phyloP scores from a whole-genome alignment of 2,797 vertebrate genomes.

The Anolis apletophallus region DNA sequence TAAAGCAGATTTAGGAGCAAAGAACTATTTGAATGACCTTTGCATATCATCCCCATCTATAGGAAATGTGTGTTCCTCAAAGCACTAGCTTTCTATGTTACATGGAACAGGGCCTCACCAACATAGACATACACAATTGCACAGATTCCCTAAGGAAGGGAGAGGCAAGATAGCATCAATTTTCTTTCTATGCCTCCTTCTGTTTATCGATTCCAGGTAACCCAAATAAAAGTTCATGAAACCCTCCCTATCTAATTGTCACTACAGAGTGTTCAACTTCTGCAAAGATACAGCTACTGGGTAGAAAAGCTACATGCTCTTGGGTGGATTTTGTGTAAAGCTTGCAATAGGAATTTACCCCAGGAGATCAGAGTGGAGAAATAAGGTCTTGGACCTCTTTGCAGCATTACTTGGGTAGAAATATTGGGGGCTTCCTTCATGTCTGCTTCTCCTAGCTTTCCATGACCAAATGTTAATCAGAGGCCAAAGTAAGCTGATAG shows the following conservation, averaged over 20 bases:
- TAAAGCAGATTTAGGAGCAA: conserved; percentile 58
- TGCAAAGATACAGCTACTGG: conserved; percentile 6
- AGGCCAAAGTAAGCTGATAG: not conserved
- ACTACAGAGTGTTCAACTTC: not conserved
- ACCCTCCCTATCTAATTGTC: not conserved
- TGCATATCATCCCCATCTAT: not conserved
- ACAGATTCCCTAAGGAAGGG: conserved; percentile 52
- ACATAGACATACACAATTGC: conserved; percentile 26
- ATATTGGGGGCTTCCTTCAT: not conserved
- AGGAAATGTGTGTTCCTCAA: not conserved
- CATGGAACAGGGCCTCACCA: not conserved
- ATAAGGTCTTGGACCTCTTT: not conserved
- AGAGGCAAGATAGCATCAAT: not conserved
- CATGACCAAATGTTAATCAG: conserved; percentile 9
- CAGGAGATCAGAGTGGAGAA: not conserved
- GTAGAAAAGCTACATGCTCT: not conserved
- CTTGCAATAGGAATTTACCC: not conserved
- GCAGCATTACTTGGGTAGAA: not conserved
- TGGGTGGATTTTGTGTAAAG: not conserved
- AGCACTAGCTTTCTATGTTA: not conserved
- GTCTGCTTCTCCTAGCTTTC: not conserved
- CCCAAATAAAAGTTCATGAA: not conserved
- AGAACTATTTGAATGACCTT: conserved; percentile 54
- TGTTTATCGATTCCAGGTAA: not conserved
- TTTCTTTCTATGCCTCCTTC: conserved; percentile 36